Evolutionary conservation across 92 coral and sea anemone genomes (phyloP), one percentile per base, ranked within the genome.

Genomic region (Parazoanthus darwini): DNA sequence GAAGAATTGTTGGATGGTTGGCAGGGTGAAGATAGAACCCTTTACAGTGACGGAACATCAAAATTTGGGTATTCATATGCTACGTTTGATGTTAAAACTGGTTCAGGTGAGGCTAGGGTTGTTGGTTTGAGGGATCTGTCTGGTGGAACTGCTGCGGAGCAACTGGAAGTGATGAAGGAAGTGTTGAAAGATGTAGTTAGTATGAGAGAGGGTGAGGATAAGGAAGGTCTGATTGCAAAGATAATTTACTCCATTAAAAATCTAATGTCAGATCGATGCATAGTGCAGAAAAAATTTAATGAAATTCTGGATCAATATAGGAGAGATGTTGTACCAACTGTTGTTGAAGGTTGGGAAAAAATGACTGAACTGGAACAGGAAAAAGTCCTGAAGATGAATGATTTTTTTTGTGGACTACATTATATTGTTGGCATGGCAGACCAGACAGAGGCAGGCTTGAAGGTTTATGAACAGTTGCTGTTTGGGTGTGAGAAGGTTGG

Each of bases 401-500:
- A 88, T 75, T 77, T 51, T 29, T 86, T 71, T 44, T 85, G 88
- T 70, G 76, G 76, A 71, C 78, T 74, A 10, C 78, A 74, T 72
- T 85, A 71, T 75, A 82, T 88, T 66, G 90, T 88, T 0, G 82
- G 82, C 74, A 82, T 88, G 71, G 86, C 79, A 1, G 73, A 88
- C 1, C 71, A 88, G 82, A 63, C 86, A 88, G 82, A 88, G 71
- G 76, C 81, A 65, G 86, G 71, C 56, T 80, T 88, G 76, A 88
- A 88, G 65, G 74, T 88, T 56, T 88, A 78, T 88, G 90, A 88
- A 43, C 86, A 88, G 74, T 76, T 84, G 58, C 79, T 77, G 74
- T 67, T 77, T 65, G 90, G 82, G 43, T 79, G 77, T 66, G 82
- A 77, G 76, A 88, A 88, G 58, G 82, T 79, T 88, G 43, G 86